Evolutionary conservation across 2,888 invertebrate species (phyloP).

Genomic region (Anthophora plumipes): DNA sequence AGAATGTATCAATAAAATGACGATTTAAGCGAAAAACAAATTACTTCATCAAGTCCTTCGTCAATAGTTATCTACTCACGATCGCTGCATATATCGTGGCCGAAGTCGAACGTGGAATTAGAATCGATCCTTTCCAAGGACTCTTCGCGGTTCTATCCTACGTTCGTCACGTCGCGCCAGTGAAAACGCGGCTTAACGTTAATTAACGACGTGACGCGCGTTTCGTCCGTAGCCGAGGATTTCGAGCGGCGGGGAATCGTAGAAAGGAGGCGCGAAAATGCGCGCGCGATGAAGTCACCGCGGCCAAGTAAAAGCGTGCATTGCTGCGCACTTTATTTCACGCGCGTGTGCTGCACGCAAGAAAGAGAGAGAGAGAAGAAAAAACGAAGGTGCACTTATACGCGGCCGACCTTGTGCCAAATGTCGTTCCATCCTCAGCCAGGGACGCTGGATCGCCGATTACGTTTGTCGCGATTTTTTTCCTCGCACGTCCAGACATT

Average conservation of each 20-base stretch:
- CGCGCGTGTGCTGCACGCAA: conserved; percentile 11
- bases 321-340: conserved; percentile 8
- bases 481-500: background rate
- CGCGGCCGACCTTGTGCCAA: conserved; percentile 80
- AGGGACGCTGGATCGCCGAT: conserved; percentile 68
- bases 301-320: conserved; percentile 35
- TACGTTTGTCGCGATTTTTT: conserved; percentile 44
- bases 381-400: conserved; percentile 58
- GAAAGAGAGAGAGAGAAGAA: conserved; percentile 4
- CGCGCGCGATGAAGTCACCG: conserved; percentile 29
- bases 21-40: no score
- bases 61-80: background rate
- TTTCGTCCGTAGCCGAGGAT: conserved; percentile 5
- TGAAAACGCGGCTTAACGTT: conserved; percentile 38
- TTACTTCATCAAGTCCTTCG: no score
- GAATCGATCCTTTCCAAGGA: background rate
- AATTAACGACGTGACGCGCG: conserved; percentile 52
- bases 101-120: background rate
- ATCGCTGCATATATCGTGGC: background rate
- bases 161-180: background rate
- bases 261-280: conserved; percentile 28
- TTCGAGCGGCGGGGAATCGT: conserved; percentile 12
- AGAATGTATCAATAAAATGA: no score
- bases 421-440: conserved; percentile 78
- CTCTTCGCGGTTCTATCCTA: no score